Evolutionary conservation across 2,797 vertebrate species (phyloP).

Genomic region (Gephyroberyx darwinii): DNA sequence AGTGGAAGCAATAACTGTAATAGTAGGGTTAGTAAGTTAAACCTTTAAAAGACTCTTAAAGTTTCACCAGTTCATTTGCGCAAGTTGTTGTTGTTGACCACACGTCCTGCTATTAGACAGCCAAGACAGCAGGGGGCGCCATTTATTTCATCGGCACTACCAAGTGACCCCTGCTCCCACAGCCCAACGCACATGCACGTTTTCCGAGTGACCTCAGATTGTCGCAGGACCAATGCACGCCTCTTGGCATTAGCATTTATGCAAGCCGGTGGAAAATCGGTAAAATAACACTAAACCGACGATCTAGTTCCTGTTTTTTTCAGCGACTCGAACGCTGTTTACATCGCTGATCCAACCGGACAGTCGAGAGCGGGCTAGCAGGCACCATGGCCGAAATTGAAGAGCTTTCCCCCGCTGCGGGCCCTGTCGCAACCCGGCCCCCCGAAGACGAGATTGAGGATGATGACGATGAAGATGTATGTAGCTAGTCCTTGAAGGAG

Average conservation of each 20-base stretch:
- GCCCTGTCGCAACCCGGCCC: conserved; percentile 78
- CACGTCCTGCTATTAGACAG: conserved; percentile 27
- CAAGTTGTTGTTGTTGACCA: neutral
- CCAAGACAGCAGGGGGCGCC: conserved; percentile 61
- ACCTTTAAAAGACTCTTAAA: too few species aligned
- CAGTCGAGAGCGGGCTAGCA: conserved; percentile 23
- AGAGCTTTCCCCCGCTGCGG: conserved; percentile 79
- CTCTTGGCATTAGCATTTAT: conserved; percentile 24
- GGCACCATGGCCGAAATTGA: conserved; percentile 78
- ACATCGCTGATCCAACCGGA: neutral
- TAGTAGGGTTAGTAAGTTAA: too few species aligned
- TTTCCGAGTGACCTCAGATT: conserved; percentile 79
- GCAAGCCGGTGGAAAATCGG: neutral
- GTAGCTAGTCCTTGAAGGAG: conserved; percentile 4
- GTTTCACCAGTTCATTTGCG: too few species aligned
- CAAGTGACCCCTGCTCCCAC: conserved; percentile 55
- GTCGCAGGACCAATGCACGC: conserved; percentile 31
- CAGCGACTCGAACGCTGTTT: neutral
- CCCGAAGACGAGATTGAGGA: conserved; percentile 84
- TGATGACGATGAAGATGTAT: conserved; percentile 85
- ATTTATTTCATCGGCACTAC: neutral
- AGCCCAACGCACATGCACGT: conserved; percentile 70
- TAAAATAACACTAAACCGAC: neutral
- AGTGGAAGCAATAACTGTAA: too few species aligned
- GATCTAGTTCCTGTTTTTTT: neutral